Evolutionary conservation across 2,888 invertebrate species (phyloP).

Genomic region (Papilio elwesi): DNA sequence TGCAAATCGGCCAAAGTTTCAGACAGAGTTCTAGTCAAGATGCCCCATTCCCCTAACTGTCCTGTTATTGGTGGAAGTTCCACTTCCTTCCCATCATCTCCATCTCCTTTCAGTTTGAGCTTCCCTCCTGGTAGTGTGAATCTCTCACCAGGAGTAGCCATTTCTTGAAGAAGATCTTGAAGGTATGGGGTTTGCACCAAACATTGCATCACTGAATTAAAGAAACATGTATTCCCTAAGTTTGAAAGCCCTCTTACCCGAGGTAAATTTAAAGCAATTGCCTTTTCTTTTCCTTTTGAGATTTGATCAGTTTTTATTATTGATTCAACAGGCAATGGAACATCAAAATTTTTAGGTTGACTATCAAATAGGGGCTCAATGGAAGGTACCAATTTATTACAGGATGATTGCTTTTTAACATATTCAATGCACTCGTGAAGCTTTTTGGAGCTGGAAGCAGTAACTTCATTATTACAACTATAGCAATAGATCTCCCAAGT

Average conservation of each 20-base stretch:
- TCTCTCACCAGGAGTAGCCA: slow-evolving; percentile 87
- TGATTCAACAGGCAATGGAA: slow-evolving; percentile 56
- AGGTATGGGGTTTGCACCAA: slow-evolving; percentile 93
- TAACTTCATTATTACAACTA: slow-evolving; percentile 89
- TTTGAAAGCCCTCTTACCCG: slow-evolving; percentile 92
- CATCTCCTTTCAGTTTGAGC: slow-evolving; percentile 74
- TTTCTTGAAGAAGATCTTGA: slow-evolving; percentile 87
- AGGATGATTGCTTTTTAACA: slow-evolving; percentile 84
- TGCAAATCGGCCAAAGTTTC: slow-evolving; percentile 89
- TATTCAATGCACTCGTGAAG: slow-evolving; percentile 90
- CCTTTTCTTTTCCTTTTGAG: slow-evolving; percentile 69
- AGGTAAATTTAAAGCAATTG: slow-evolving; percentile 68
- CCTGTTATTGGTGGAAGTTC: slow-evolving; percentile 87
- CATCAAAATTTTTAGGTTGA: slow-evolving; percentile 47
- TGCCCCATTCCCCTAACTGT: slow-evolving; percentile 87
- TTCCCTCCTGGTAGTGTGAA: slow-evolving; percentile 90
- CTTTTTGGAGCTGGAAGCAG: slow-evolving; percentile 85
- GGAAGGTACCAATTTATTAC: slow-evolving; percentile 66
- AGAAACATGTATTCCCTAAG: slow-evolving; percentile 98
- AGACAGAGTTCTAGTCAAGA: slow-evolving; percentile 87
- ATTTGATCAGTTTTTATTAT: slow-evolving; percentile 59
- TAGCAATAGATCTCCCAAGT: slow-evolving; percentile 92
- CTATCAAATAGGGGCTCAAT: slow-evolving; percentile 57
- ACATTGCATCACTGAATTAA: slow-evolving; percentile 98
- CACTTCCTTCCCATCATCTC: slow-evolving; percentile 78